phyloP scores from a whole-genome alignment of 2,113 vertebrate genomes.

The Psittacus erithacus region DNA sequence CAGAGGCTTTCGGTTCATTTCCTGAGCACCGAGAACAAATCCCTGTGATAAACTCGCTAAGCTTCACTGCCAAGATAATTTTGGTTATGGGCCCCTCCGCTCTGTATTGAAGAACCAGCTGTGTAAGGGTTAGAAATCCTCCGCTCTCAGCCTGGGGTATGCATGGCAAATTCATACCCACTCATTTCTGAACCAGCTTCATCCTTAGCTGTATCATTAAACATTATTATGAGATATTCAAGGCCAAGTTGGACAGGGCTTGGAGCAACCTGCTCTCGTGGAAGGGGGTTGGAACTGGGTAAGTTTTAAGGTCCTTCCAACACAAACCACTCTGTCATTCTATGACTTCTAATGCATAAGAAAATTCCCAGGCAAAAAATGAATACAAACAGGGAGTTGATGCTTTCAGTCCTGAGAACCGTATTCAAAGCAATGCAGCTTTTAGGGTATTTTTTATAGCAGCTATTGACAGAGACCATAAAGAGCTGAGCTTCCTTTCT shows the following conservation, averaged over 20 bases:
- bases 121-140: background rate
- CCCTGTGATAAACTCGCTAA: background rate
- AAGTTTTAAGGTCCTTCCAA: background rate
- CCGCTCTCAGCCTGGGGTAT: background rate
- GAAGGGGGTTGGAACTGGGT: background rate
- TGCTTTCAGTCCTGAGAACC: background rate
- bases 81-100: rapidly evolving
- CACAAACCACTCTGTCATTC: background rate
- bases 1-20: background rate
- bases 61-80: background rate
- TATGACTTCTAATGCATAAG: background rate
- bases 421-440: background rate
- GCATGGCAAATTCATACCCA: background rate
- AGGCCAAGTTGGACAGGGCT: background rate
- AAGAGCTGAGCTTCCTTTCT: background rate
- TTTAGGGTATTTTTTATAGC: background rate
- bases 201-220: background rate
- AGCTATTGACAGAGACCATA: background rate
- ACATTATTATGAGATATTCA: background rate
- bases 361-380: background rate
- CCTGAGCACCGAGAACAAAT: background rate
- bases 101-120: background rate
- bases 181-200: background rate
- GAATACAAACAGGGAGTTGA: rapidly evolving
- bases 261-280: background rate